Conservation (phyloP, 2,113 vertebrate genomes). For the Eulemur rufifrons region DNA sequence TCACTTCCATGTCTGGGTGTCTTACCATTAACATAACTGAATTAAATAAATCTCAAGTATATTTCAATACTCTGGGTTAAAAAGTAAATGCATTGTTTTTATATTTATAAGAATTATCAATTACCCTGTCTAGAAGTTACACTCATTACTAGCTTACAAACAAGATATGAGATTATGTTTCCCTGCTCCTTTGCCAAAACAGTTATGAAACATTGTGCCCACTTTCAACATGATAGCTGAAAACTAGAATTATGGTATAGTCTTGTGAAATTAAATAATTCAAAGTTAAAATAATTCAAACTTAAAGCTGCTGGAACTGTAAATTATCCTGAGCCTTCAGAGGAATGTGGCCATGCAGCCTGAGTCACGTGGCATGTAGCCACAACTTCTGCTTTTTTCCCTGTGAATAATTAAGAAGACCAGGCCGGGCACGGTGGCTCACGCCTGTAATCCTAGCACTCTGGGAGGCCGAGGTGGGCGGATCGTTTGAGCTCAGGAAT, state of each 20-base stretch:
- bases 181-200: background rate
- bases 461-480: too few relatives aligned
- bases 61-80: background rate
- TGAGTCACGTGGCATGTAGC: background rate
- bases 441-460: too few relatives aligned
- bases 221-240: background rate
- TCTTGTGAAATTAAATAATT: background rate
- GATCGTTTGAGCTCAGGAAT: too few relatives aligned
- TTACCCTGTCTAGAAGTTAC: background rate
- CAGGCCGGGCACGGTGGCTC: background rate
- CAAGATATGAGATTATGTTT: background rate
- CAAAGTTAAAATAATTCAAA: background rate
- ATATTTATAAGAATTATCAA: background rate
- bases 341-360: background rate
- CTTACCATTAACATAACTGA: background rate
- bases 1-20: background rate
- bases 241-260: background rate
- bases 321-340: background rate
- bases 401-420: background rate
- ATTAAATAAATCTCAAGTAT: background rate
- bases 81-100: background rate
- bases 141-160: background rate
- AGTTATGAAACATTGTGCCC: background rate
- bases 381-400: background rate
- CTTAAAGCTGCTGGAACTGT: background rate